phyloP scores from a whole-genome alignment of 2,113 vertebrate species.

The Cyprinodon tularosa region DNA sequence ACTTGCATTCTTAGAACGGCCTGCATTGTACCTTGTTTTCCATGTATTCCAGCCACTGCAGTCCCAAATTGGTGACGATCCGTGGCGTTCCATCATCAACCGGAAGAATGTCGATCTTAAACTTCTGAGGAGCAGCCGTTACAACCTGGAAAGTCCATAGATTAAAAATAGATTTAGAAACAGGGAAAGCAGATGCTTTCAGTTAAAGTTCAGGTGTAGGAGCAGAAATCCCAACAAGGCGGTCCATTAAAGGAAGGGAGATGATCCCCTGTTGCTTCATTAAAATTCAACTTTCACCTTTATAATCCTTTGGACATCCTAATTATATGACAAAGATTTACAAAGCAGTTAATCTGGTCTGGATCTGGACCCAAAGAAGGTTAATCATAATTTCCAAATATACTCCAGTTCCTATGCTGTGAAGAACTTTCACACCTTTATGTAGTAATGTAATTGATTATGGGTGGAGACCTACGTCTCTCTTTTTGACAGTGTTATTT shows the following conservation, averaged over 20 bases:
- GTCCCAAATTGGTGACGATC: slow-evolving; percentile 92
- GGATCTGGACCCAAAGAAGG: not conserved
- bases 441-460: too few species aligned
- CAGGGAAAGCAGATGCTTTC: not conserved
- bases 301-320: not conserved
- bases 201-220: not conserved
- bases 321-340: not conserved
- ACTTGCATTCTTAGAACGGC: too few species aligned
- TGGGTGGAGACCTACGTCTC: too few species aligned
- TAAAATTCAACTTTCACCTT: not conserved
- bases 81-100: slow-evolving; percentile 92
- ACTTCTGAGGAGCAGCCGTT: slow-evolving; percentile 90
- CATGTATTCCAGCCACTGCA: slow-evolving; percentile 94
- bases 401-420: not conserved
- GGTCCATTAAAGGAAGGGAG: not conserved
- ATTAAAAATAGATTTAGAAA: not conserved
- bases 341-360: not conserved
- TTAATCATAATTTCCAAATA: not conserved
- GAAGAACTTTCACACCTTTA: not conserved
- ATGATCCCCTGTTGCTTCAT: too few species aligned
- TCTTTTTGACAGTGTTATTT: too few species aligned
- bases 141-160: slow-evolving; percentile 76
- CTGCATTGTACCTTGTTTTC: slow-evolving; percentile 85
- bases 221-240: not conserved
- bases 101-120: slow-evolving; percentile 88